Evolutionary conservation across 2,797 vertebrate species (phyloP).

Genomic region (Orestias chungarensis): DNA sequence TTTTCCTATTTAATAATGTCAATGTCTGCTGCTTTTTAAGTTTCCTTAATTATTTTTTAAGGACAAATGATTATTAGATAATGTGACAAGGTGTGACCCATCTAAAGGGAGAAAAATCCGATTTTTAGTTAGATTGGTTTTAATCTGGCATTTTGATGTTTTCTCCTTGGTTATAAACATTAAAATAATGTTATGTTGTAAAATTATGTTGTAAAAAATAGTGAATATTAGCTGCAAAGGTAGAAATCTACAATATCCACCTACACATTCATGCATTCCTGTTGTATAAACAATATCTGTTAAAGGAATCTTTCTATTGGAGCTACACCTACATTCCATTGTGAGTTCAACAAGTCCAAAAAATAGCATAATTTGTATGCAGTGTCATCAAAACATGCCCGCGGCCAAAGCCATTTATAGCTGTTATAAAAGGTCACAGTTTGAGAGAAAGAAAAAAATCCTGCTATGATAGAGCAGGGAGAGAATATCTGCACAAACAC

Average conservation of each 20-base stretch:
- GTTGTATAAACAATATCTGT: not conserved
- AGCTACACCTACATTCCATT: not conserved
- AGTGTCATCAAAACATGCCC: slow-evolving; percentile 13
- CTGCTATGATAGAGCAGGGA: not conserved
- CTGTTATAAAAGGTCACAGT: slow-evolving; percentile 10
- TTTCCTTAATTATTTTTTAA: not conserved
- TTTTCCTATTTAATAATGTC: not conserved
- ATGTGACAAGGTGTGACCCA: not conserved
- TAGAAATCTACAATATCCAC: not conserved
- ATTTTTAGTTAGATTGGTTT: not conserved
- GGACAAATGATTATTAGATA: not conserved
- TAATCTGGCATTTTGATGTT: not conserved
- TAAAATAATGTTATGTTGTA: not conserved
- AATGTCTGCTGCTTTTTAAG: not conserved
- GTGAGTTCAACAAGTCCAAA: slow-evolving; percentile 4
- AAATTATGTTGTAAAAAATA: not conserved
- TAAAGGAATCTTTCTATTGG: not conserved
- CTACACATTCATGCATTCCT: not conserved
- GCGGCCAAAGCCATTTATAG: slow-evolving; percentile 22
- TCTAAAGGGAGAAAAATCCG: not conserved
- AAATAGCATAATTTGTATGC: slow-evolving; percentile 15
- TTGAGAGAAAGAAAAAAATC: slow-evolving; percentile 3
- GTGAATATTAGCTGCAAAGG: not conserved
- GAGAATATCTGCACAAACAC: not conserved
- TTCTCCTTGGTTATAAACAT: too few species aligned